Evolutionary conservation across 2,797 vertebrate species (phyloP).

Genomic region (Halcyon chelicuti): DNA sequence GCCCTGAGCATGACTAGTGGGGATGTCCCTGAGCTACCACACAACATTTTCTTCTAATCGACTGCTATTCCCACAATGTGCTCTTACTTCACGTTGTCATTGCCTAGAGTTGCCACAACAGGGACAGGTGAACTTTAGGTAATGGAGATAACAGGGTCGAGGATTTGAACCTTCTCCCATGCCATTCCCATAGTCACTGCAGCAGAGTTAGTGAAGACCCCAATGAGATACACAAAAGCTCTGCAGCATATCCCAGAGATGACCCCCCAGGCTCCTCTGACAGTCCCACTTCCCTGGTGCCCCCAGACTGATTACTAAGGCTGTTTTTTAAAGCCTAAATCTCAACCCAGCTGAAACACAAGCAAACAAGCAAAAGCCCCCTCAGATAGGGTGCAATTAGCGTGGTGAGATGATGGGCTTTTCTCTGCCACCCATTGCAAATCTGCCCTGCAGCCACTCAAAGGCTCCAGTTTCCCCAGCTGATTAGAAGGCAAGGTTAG

Average conservation of each 20-base stretch:
- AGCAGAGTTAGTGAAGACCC: background rate
- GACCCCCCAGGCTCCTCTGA: background rate
- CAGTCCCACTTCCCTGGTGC: too few relatives aligned
- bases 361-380: background rate
- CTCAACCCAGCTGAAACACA: background rate
- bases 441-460: accelerated
- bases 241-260: background rate
- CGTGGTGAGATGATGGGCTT: background rate
- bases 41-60: background rate
- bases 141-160: accelerated
- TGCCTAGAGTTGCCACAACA: background rate
- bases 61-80: background rate
- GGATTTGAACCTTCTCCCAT: background rate
- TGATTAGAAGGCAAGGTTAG: background rate
- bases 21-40: background rate
- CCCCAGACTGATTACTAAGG: background rate
- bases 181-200: background rate
- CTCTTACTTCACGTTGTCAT: background rate
- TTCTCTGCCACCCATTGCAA: accelerated
- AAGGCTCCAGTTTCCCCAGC: background rate
- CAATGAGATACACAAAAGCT: background rate
- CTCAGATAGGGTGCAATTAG: background rate
- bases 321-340: background rate
- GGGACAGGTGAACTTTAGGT: background rate
- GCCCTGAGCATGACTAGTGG: background rate